Evolutionary conservation across 2,113 vertebrate genomes (phyloP).

Genomic region (Apus apus): DNA sequence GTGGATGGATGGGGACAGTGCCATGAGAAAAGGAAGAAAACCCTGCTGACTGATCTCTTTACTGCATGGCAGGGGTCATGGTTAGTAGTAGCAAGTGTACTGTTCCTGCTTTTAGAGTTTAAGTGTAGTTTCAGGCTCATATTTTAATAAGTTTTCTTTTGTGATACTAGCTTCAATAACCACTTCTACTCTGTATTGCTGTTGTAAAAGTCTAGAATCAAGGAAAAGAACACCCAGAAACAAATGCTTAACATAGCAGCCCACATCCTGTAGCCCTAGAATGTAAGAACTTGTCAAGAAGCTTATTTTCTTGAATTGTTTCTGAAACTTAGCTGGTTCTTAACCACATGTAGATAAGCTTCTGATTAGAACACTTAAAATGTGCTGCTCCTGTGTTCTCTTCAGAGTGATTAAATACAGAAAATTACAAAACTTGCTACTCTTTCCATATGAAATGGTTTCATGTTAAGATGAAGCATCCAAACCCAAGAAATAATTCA

Average conservation of each 20-base stretch:
- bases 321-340: background rate
- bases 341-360: background rate
- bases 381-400: background rate
- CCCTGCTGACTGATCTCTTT: background rate
- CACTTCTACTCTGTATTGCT: background rate
- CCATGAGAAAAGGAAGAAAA: background rate
- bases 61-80: background rate
- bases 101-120: background rate
- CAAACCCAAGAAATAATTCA: background rate
- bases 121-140: background rate
- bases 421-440: background rate
- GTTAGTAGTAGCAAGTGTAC: no score
- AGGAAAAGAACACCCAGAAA: background rate
- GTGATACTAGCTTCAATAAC: background rate
- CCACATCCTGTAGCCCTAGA: slow-evolving; percentile 55
- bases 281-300: background rate
- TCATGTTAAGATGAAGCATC: background rate
- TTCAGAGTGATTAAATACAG: background rate
- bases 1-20: background rate
- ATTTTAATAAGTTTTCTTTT: background rate
- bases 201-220: background rate
- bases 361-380: background rate
- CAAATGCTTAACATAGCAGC: background rate
- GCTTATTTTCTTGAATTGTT: background rate
- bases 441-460: background rate